Evolutionary conservation across 2,113 vertebrate genomes (phyloP), one percentile per base, ranked within the genome.

Genomic region (Catharus fuscescens): DNA sequence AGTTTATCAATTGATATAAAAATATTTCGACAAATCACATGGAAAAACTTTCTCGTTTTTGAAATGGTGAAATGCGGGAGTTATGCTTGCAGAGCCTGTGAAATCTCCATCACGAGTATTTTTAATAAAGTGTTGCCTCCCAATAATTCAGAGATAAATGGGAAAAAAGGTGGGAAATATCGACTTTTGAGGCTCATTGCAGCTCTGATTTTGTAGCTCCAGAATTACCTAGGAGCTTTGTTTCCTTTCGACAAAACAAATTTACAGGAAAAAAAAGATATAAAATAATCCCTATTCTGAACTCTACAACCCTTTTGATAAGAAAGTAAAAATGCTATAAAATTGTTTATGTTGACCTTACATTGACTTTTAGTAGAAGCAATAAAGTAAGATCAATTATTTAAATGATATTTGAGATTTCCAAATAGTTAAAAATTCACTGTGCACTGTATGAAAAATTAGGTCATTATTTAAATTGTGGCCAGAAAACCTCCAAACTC

Each of bases 391-490:
- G 23, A 36, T 53, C 7, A 42, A 12, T 38, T 3, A 74, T 64
- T 86, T 66, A 28, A 83, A 62, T 62, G 24, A 21, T 7, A 10
- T 25, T 60, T 83, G 38, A 78, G 18, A 67, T 77, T 93, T 78
- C 24, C 44, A 86, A 83, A 69, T 9, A 72, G 48, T 34, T 72
- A 40, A 69, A 86, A 78, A 52, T 38, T 17, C 34, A 56, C 29
- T 54, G 17, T 60, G 47, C 21, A 38, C 26, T 36, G 25, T 77
- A 45, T 40, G 21, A 93, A 77, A 72, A 74, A 74, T 88, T 73
- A 94, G 72, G 36, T 92, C 91, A 96, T 87, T 78, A 56, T 71
- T 91, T 79, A 89, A 89, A 79, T 9, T 72, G 65, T 72, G 36
- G 69, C 89, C 76, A 95, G 83, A 86, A 74, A 52, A 52, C 0